A percentile compares a stretch with the other conserved stretches of the same genome.
These are phyloP conservation scores for Pollenia angustigena DNA, from an alignment of 2,888 invertebrate genomes.

Conservation along the genomic window DNA sequence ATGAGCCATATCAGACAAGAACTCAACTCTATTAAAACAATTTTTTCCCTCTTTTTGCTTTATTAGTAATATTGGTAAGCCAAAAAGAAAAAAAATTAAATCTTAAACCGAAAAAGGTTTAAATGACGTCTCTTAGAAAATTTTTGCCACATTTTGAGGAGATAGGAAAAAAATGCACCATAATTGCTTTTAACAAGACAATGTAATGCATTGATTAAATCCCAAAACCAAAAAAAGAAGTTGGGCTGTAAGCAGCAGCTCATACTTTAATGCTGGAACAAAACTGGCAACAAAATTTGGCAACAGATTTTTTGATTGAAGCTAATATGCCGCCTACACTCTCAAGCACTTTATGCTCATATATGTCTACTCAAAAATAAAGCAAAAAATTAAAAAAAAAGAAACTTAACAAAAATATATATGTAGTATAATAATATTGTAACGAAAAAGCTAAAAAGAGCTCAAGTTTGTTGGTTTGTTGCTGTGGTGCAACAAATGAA, in stretches of 20 bases:
- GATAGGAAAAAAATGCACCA: conserved; percentile 64
- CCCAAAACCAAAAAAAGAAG: conserved; percentile 51
- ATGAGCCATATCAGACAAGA: conserved; percentile 73
- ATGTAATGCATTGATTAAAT: conserved; percentile 72
- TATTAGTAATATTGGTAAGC: conserved; percentile 37
- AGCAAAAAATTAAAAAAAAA: neutral
- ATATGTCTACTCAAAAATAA: conserved; percentile 32
- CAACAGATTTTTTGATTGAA: conserved; percentile 75
- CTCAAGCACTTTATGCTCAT: conserved; percentile 60
- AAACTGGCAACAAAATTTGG: conserved; percentile 66
- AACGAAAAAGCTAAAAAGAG: conserved; percentile 9
- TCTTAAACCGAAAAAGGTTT: conserved; percentile 67
- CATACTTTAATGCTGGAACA: neutral
- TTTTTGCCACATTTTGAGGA: conserved; percentile 70
- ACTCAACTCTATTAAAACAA: conserved; percentile 62
- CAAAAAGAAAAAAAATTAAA: conserved; percentile 33
- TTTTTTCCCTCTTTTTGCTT: conserved; percentile 15
- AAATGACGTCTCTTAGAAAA: conserved; percentile 72
- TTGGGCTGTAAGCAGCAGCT: conserved; percentile 48
- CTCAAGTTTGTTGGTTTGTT: conserved; percentile 43
- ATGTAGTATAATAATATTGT: conserved; percentile 43
- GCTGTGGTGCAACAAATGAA: conserved; percentile 56
- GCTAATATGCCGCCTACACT: conserved; percentile 75
- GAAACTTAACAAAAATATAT: conserved; percentile 8
- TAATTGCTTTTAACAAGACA: conserved; percentile 72